These are phyloP conservation scores for Iphiclides podalirius DNA, from an alignment of 2,888 invertebrate genomes.

Conservation along the genomic window DNA sequence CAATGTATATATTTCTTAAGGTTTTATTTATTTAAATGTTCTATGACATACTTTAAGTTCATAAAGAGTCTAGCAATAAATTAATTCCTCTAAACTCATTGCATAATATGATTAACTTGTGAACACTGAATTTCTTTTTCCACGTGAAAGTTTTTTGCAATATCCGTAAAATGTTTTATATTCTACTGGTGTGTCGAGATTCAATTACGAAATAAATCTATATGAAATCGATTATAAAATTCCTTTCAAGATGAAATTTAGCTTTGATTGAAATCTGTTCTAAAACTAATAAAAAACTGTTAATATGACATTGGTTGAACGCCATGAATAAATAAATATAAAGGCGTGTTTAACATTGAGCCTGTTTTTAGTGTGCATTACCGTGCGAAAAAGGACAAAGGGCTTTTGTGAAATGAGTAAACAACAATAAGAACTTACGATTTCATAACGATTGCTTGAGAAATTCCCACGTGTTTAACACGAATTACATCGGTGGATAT, in stretches of 20 bases:
- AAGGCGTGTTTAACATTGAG: constrained; percentile 1
- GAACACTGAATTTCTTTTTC: too few relatives aligned
- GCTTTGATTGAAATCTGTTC: too few relatives aligned
- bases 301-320: too few relatives aligned
- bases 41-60: too few relatives aligned
- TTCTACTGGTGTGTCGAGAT: background rate
- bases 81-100: too few relatives aligned
- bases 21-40: too few relatives aligned
- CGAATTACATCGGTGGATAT: constrained; percentile 24
- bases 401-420: constrained; percentile 59
- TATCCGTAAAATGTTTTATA: too few relatives aligned
- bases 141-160: too few relatives aligned
- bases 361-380: constrained; percentile 40
- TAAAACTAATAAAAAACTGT: too few relatives aligned
- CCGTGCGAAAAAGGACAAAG: constrained; percentile 47
- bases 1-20: too few relatives aligned
- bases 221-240: background rate
- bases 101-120: too few relatives aligned
- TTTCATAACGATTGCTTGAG: constrained; percentile 64
- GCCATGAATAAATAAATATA: background rate
- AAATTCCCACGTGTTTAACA: constrained; percentile 61
- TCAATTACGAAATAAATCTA: background rate
- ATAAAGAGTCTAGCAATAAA: too few relatives aligned
- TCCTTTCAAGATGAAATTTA: background rate
- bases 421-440: constrained; percentile 58